Evolutionary conservation across 1,140 invertebrate genomes (phyloP).

Genomic region (Tetranychus urticae): DNA sequence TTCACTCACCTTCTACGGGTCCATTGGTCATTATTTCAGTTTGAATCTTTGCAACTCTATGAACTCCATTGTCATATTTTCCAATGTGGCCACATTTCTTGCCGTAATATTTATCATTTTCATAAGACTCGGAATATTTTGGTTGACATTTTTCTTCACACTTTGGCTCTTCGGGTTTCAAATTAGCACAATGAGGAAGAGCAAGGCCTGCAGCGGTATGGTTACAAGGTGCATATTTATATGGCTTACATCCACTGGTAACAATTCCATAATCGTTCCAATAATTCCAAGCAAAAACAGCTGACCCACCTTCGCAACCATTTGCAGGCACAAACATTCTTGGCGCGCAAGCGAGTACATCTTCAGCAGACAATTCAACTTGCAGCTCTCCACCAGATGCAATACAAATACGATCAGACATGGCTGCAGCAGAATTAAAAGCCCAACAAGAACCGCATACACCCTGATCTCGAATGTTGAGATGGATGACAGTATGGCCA

Average conservation of each 20-base stretch:
- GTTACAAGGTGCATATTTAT: slow-evolving; percentile 59
- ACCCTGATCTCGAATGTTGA: slow-evolving; percentile 49
- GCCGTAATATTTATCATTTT: slow-evolving; percentile 51
- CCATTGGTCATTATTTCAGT: slow-evolving; percentile 64
- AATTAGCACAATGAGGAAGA: slow-evolving; percentile 30
- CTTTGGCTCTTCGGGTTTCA: slow-evolving; percentile 39
- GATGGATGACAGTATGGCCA: slow-evolving; percentile 68
- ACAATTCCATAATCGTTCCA: slow-evolving; percentile 35
- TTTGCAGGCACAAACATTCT: too few relatives aligned
- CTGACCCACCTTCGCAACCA: slow-evolving; percentile 26
- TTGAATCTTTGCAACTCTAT: slow-evolving; percentile 42
- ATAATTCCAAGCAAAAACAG: slow-evolving; percentile 22
- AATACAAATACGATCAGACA: slow-evolving; percentile 42
- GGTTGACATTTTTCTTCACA: slow-evolving; percentile 45
- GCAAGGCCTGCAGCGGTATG: slow-evolving; percentile 58
- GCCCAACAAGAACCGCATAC: slow-evolving; percentile 24
- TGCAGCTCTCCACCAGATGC: slow-evolving; percentile 17
- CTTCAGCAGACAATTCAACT: slow-evolving; percentile 18
- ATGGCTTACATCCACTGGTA: slow-evolving; percentile 52
- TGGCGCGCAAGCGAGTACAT: slow-evolving; percentile 33
- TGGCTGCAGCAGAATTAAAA: slow-evolving; percentile 5
- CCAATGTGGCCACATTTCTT: slow-evolving; percentile 32
- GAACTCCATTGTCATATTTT: too few relatives aligned
- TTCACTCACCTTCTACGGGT: slow-evolving; percentile 48
- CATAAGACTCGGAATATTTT: slow-evolving; percentile 41